These are phyloP conservation scores for Clarias pachynema DNA, from an alignment of 2,797 vertebrate genomes.

Conservation along the genomic window DNA sequence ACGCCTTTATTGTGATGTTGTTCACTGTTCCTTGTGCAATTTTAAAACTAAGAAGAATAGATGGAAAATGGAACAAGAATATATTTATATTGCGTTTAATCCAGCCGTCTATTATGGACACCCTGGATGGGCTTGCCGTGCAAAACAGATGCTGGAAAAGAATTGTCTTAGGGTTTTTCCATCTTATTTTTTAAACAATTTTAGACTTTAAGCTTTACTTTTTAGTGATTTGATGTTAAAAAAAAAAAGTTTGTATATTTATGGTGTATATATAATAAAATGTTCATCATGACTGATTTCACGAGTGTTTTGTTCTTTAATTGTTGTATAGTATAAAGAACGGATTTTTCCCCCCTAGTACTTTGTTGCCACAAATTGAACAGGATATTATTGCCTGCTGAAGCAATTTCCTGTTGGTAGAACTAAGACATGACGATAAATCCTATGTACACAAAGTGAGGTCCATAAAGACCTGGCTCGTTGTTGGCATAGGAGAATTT, in stretches of 20 bases:
- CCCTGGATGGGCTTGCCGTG: conserved; percentile 29
- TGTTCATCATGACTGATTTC: conserved; percentile 59
- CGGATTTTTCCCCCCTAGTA: too few species aligned
- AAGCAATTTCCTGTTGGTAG: background rate
- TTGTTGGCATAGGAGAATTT: too few species aligned
- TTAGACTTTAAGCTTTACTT: conserved; percentile 63
- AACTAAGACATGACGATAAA: background rate
- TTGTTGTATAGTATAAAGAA: background rate
- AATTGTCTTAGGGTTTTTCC: conserved; percentile 33
- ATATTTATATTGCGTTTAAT: conserved; percentile 45
- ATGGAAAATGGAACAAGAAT: conserved; percentile 44
- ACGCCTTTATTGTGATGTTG: conserved; percentile 37
- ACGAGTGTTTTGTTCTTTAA: background rate
- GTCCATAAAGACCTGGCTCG: too few species aligned
- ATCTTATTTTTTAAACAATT: conserved; percentile 55
- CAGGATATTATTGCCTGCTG: background rate
- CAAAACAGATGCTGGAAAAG: conserved; percentile 35
- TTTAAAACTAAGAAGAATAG: conserved; percentile 46
- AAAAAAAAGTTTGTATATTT: conserved; percentile 69
- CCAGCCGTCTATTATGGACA: conserved; percentile 27
- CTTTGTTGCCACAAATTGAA: background rate
- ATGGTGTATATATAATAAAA: conserved; percentile 72
- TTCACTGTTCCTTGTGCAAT: conserved; percentile 59
- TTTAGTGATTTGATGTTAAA: conserved; percentile 76
- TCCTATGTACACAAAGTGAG: background rate